Conservation (phyloP, 2,113 vertebrate species). For the Pipra filicauda region DNA sequence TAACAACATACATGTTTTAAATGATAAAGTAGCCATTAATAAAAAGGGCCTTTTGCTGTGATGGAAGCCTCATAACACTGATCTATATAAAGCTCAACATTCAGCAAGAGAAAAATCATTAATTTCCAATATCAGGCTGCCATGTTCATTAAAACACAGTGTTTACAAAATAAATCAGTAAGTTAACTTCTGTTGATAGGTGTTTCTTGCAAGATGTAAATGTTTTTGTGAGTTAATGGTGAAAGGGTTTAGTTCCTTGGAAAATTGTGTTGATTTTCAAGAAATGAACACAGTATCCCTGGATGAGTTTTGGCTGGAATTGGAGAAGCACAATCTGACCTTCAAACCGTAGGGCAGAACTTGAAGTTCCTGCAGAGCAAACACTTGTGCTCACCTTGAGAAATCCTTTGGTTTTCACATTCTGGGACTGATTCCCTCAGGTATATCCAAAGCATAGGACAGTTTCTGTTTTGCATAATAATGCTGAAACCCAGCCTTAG, state of each 20-base stretch:
- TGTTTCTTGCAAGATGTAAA: background rate
- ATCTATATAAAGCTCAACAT: background rate
- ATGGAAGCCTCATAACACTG: constrained; percentile 1
- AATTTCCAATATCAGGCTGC: background rate
- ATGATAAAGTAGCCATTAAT: constrained; percentile 54
- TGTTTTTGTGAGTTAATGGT: background rate
- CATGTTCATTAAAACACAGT: background rate
- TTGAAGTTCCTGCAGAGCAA: background rate
- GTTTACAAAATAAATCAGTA: background rate
- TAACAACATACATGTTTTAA: constrained; percentile 55
- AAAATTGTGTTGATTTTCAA: background rate
- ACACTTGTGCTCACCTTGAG: background rate
- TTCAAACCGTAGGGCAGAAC: background rate
- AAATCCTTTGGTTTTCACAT: background rate
- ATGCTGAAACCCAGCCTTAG: background rate
- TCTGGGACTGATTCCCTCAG: background rate
- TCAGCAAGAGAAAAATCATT: background rate
- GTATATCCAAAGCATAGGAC: background rate
- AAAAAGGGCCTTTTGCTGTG: background rate
- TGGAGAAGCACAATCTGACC: background rate
- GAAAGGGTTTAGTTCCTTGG: background rate
- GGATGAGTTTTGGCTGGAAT: accelerated
- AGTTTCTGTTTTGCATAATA: background rate
- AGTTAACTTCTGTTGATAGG: background rate
- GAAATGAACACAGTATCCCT: background rate